A percentile compares a stretch with the other conserved stretches of the same genome.
phyloP scores from a whole-genome alignment of 2,113 vertebrate genomes.

The Galemys pyrenaicus region DNA sequence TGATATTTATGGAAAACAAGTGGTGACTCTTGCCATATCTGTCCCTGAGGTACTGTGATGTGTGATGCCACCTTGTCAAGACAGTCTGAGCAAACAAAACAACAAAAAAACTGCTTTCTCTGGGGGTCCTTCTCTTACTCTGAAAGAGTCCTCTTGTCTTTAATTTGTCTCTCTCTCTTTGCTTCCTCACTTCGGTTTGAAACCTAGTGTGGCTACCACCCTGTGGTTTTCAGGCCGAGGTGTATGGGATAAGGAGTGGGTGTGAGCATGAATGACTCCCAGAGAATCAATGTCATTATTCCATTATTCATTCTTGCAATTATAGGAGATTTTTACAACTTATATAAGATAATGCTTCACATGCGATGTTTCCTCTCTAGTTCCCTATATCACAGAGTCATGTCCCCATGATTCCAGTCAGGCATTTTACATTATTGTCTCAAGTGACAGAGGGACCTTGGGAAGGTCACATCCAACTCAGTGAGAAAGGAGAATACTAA shows the following conservation, averaged over 20 bases:
- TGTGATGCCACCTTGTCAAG: background rate
- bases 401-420: background rate
- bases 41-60: background rate
- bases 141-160: background rate
- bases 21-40: background rate
- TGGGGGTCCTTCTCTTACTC: background rate
- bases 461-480: background rate
- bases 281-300: background rate
- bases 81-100: background rate
- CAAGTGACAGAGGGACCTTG: background rate
- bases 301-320: background rate
- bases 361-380: accelerated
- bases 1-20: constrained; percentile 5
- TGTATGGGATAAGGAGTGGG: background rate
- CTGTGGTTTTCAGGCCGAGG: background rate
- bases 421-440: background rate
- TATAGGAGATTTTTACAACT: background rate
- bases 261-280: background rate
- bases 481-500: background rate
- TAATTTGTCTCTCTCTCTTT: background rate
- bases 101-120: background rate
- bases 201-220: background rate
- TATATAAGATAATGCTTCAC: background rate
- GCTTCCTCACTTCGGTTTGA: background rate
- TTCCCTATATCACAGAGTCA: background rate